Base-by-base conservation (phyloP, 2,888 invertebrate genomes). In the Sinodicranocentrus sp. region DNA sequence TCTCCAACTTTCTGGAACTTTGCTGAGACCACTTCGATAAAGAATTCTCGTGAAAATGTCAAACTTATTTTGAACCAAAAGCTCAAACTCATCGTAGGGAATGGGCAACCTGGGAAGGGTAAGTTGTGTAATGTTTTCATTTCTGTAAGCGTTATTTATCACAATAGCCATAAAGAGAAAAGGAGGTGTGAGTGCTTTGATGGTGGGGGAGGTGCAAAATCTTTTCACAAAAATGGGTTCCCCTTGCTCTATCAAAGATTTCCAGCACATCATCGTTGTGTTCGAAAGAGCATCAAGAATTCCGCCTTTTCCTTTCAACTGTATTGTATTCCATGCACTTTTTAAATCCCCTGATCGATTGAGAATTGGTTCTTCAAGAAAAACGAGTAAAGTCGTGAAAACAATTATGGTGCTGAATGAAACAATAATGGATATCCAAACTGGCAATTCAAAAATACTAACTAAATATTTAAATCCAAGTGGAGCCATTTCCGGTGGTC, bases 31-130 rank as follows among this genome's bases (percentile, higher is more conserved):
- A n/a, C n/a, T n/a, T n/a, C n/a, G n/a, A n/a, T n/a, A n/a, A n/a
- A n/a, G n/a, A 2, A 6, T 21, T 43, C 65, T 67, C 8, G 65
- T 67, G 65, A 17, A 67, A 67, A 67, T 67, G 6, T 43, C 43
- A 21, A 67, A 67, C 6, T 43, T 26, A 8, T 67, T 2, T 1
- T 43, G 10, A 5, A 67, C 65, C 17, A 67, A 19, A 3, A 2
- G 39, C 10, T 33, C 8, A 6, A 33, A 67, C 1, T 5, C 48
- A 23, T 68, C 68, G n/a, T 17, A 48, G 10, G 68, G 48, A 15
- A 68, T 68, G 6, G 44, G 44, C 8, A 1, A 1, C 1, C 21
- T 8, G 2, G 68, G 68, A 1, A 48, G 25, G n/a, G 68, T 68
- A 1, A 68, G 48, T 15, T 68, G 2, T 2, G 68, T 23, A 25